Evolutionary conservation across 2,113 vertebrate species (phyloP), one percentile per base, ranked within the genome.

Genomic region (Ivindomyrus marchei): DNA sequence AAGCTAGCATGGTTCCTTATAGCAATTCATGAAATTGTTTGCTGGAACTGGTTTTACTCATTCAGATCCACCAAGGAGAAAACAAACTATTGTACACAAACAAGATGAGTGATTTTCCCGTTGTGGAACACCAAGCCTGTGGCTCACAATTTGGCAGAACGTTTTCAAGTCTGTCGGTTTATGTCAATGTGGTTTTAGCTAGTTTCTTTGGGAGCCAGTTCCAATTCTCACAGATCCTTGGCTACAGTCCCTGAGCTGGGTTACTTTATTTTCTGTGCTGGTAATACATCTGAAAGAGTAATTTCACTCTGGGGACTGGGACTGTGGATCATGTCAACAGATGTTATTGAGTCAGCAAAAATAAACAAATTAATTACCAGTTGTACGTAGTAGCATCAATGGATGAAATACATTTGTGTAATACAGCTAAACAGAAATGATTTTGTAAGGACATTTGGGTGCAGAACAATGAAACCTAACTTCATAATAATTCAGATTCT

Each of bases 281-380:
- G 66, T 88, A 87, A 50, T 56, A 50, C 50, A 39, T 53, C 52
- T 53, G 86, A 56, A 27, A 31, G 85, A 52, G 86, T 17, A 52
- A 50, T 36, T 53, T 52, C 19, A 56, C 50, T 87, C 86, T 10
- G 36, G n/a, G 52, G 46, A 85, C 84, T 49, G 27, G 24, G 85
- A 53, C 24, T 53, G 27, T 42, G 49, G 31, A 19, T 87, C 49
- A 11, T 87, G 86, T 87, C 27, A 53, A 56, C 50, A 53, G 24
- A 87, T 86, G 45, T 86, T 86, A 86, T 49, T 49, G 10, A 87
- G 49, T 87, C 49, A 56, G 50, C 52, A 53, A 52, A 87, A 87
- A 56, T 17, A 87, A 87, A 86, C 45, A 5, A 86, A 31, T 49
- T 47, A 50, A 86, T 50, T 49, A 86, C 24, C 46, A 49, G 45